Conservation (phyloP, 2,113 vertebrate species). For the Mus pahari region DNA sequence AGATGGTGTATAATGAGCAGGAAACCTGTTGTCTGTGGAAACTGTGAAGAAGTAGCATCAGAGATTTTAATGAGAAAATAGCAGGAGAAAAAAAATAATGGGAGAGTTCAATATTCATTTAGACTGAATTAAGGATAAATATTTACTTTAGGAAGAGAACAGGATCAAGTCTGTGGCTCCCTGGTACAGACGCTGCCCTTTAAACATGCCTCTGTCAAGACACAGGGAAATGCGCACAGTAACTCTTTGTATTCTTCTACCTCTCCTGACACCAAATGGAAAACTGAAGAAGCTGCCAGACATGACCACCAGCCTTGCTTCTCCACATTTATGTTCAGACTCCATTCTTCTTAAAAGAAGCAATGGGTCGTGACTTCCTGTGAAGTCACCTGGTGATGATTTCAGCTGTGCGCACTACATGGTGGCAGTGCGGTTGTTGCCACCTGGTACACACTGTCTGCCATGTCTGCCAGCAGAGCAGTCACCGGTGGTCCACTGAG, state of each 20-base stretch:
- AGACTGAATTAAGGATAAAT: constrained; percentile 75
- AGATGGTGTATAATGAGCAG: constrained; percentile 78
- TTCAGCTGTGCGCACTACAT: background rate
- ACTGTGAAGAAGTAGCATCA: constrained; percentile 63
- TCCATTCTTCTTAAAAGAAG: background rate
- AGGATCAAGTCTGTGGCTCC: constrained; percentile 65
- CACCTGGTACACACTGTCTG: background rate
- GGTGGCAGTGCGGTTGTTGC: background rate
- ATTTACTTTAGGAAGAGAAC: constrained; percentile 71
- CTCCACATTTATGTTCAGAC: background rate
- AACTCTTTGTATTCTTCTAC: constrained; percentile 57
- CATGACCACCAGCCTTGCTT: background rate
- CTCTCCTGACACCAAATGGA: background rate
- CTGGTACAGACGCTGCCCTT: constrained; percentile 55
- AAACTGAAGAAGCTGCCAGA: constrained; percentile 22
- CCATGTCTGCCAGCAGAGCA: background rate
- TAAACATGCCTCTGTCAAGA: constrained; percentile 16
- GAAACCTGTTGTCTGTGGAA: constrained; percentile 64
- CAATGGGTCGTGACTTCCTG: background rate
- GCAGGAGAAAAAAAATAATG: constrained; percentile 39
- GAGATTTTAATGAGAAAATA: constrained; percentile 83
- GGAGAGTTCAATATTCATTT: constrained; percentile 59
- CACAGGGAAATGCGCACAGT: constrained; percentile 51
- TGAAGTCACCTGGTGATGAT: background rate
- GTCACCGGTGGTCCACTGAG: background rate